Base-by-base conservation (phyloP, 2,888 invertebrate genomes). In the Eucriotettix oculatus region DNA sequence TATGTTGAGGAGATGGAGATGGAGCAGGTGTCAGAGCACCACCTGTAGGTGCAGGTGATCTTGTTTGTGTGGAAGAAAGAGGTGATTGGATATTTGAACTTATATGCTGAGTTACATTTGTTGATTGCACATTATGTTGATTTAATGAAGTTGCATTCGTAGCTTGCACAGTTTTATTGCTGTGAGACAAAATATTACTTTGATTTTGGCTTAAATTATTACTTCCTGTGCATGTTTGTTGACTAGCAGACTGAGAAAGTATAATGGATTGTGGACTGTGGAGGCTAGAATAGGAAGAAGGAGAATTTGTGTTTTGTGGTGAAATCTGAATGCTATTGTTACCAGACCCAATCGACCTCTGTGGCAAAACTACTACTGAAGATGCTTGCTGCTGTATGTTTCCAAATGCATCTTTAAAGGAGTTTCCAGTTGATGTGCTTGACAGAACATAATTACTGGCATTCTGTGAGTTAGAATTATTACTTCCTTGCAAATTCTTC, bases 1-100 rank as follows among this genome's bases (percentile, higher is more conserved):
- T 56, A 16, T 60, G 61, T 56, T 64, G 64, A 16, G 62, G 63
- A 10, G 61, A 61, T 10, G 64, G 64, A 14, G 63, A 63, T 16
- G 64, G 60, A 2, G 64, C 64, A 10, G 64, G 63, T 29, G 64
- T 64, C 16, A 64, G 60, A 29, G 64, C 60, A n/a, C 60, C 59
- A 29, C 57, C 61, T 29, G 29, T 29, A 56, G 60, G 44, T 9
- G 60, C 42, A n/a, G 54, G 29, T 17, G 43, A 10, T 42, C 58
- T 29, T 9, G 43, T 54, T 14, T 48, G 52, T 11, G 54, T 16
- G 0, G 56, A 52, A 17, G 60, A 48, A 14, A 48, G 48, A 7
- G n/a, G 14, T n/a, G 48, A 44, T 41, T 60, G 29, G 48, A 12
- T 44, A 42, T 29, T 44, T 53, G 44, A 10, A 16, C 42, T 16